A percentile compares a stretch with the other conserved stretches of the same genome.
Evolutionary conservation across 2,797 vertebrate species (phyloP).

Genomic region (Xiphophorus birchmanni): DNA sequence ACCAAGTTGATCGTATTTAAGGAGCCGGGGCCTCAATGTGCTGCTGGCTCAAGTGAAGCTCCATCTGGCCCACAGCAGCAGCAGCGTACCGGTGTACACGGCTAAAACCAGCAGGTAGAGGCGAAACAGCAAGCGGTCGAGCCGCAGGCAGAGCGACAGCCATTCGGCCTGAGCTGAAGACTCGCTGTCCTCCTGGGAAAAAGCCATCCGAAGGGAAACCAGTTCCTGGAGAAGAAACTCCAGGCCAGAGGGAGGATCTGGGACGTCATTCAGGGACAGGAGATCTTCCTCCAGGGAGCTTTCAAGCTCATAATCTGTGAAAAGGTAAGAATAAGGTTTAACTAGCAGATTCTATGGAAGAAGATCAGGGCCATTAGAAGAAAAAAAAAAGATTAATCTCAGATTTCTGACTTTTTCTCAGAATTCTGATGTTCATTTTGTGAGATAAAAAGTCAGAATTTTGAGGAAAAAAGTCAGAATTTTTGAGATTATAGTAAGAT

Average conservation of each 20-base stretch:
- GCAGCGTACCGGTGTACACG: conserved; percentile 79
- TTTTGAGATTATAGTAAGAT: too few relatives aligned
- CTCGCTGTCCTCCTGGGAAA: conserved; percentile 77
- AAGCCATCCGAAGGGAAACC: conserved; percentile 70
- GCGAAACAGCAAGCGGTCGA: conserved; percentile 84
- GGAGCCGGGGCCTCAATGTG: not conserved
- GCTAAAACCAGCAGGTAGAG: conserved; percentile 81
- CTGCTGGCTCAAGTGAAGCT: conserved; percentile 73
- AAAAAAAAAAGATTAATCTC: too few relatives aligned
- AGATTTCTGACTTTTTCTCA: too few relatives aligned
- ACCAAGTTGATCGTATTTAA: not conserved
- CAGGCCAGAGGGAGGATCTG: conserved; percentile 62
- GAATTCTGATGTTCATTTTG: too few relatives aligned
- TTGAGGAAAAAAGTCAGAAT: too few relatives aligned
- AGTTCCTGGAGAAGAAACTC: conserved; percentile 84
- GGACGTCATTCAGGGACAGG: conserved; percentile 70
- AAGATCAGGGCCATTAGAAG: too few relatives aligned
- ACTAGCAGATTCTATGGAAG: not conserved
- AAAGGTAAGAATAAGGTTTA: not conserved
- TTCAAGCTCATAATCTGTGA: conserved; percentile 74
- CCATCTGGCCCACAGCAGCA: conserved; percentile 86
- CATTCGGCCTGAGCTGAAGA: conserved; percentile 72
- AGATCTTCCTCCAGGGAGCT: conserved; percentile 73
- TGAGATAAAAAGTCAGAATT: too few relatives aligned
- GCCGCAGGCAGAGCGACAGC: conserved; percentile 82